Evolutionary conservation across 2,113 vertebrate genomes (phyloP).

Genomic region (Zosterops borbonicus): DNA sequence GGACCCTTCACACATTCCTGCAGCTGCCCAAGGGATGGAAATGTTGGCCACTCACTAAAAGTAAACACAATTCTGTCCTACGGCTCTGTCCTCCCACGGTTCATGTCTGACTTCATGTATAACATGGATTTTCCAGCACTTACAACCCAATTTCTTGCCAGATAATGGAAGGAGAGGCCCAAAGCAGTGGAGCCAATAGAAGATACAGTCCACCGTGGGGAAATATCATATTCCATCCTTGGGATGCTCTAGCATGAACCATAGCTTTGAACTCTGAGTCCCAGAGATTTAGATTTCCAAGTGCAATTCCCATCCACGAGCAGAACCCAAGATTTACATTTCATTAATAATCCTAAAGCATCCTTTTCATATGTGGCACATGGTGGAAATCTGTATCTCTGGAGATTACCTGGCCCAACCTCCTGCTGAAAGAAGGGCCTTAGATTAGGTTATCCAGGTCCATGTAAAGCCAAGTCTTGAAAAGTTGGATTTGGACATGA

Average conservation of each 20-base stretch:
- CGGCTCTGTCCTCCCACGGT: fast-evolving
- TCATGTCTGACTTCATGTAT: background rate
- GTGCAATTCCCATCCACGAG: background rate
- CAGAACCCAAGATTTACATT: background rate
- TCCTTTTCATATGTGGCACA: background rate
- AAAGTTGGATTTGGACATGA: background rate
- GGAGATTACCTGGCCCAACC: conserved; percentile 13
- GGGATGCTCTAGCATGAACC: background rate
- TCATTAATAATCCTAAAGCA: conserved; percentile 26
- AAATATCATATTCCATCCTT: background rate
- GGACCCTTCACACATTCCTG: background rate
- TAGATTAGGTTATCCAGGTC: background rate
- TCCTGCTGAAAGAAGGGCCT: background rate
- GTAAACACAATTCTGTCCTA: background rate
- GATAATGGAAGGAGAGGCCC: background rate
- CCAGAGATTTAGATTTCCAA: background rate
- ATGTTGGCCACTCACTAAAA: background rate
- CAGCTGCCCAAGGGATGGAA: background rate
- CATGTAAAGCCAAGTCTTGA: background rate
- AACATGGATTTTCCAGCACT: conserved; percentile 9
- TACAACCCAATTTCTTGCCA: background rate
- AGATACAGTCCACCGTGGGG: background rate
- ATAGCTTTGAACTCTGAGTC: background rate
- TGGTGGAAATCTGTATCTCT: background rate
- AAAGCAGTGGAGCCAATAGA: background rate